Evolutionary conservation across 1,140 invertebrate genomes (phyloP), one percentile per base, ranked within the genome.

Genomic region (Drosophila rhopaloa): DNA sequence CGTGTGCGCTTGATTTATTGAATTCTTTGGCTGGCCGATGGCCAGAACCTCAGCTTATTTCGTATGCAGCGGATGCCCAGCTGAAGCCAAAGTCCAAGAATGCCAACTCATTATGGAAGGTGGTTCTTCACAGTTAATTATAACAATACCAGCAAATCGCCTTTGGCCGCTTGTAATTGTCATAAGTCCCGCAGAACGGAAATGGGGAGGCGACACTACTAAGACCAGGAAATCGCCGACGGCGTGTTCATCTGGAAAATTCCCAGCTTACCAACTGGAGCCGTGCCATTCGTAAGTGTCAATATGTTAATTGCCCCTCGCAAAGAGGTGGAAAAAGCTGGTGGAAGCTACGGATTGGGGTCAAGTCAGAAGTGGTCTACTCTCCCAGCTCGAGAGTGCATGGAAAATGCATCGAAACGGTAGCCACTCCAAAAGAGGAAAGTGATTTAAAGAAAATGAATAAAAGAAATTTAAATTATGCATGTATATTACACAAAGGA

Each of bases 1-100:
- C 84, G 83, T 89, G 83, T 89, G 83, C 83, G 71, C 75, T 89
- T 88, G 84, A 89, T 89, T 88, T 89, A 88, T 88, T 80, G 67
- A 80, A 89, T 77, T 83, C 76, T 83, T 48, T 19, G 27, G 13
- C 35, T 71, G 60, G 61, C 44, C 70, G 53, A 24, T 68, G 67
- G 71, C 79, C 19, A 61, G 24, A 62, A 65, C 32, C 46, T n/a
- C 35, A 35, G 50, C 83, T 83, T 63, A 88, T 83, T 86, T 88
- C 56, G 83, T 89, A 88, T 86, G 83, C 83, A 79, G 48, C 67
- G 59, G 56, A 83, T 88, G 79, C 58, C 44, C 35, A 24, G 32
- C 41, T 14, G 8, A 29, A 56, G 32, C 35, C 67, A 55, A 70
- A 44, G 59, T 65, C 59, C 72, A 89, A 78, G 84, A 89, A 89